Conservation (phyloP, 2,113 vertebrate genomes). For the Marmota monax region DNA sequence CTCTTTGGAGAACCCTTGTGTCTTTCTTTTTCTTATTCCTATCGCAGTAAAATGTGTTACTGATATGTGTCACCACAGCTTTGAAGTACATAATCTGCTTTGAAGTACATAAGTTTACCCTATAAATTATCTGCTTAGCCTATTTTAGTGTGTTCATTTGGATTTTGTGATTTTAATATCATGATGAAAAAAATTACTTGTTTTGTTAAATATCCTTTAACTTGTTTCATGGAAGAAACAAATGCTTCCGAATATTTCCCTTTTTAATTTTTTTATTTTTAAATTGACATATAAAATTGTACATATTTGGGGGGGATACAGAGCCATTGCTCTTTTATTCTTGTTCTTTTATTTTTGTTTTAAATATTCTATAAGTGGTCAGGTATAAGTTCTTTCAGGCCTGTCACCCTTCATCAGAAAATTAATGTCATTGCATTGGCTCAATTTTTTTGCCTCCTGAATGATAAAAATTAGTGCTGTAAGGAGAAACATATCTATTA, state of each 20-base stretch:
- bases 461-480: neutral
- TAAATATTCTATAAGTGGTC: neutral
- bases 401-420: neutral
- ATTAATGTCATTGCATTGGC: neutral
- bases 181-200: neutral
- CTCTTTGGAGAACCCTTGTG: too few species aligned
- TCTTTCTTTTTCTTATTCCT: too few species aligned
- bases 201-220: constrained; percentile 7
- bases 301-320: neutral
- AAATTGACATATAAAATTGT: neutral
- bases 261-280: neutral
- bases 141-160: neutral
- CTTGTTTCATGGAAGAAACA: constrained; percentile 5
- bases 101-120: neutral
- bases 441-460: neutral
- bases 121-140: neutral
- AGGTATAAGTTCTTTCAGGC: neutral
- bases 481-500: neutral
- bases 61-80: neutral
- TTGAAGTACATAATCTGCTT: neutral
- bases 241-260: neutral
- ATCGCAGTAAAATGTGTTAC: neutral
- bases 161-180: constrained; percentile 42
- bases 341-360: neutral
- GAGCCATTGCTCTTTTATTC: neutral